Base-by-base conservation (phyloP, 2,113 vertebrate genomes). In the Poeciliopsis retropinna region DNA sequence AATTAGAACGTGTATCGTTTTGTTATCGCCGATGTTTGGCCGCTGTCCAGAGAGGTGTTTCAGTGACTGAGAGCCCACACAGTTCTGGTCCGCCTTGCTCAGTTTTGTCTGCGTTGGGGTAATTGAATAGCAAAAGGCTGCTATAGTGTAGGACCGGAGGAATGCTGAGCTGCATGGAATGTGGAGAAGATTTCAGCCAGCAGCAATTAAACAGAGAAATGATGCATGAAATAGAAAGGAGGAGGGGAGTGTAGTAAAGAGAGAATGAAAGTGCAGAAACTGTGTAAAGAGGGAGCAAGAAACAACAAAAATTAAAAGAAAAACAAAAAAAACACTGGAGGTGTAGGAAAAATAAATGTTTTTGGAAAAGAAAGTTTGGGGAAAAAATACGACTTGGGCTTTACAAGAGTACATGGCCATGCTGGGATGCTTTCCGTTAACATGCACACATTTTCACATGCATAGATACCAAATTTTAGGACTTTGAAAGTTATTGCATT, bases 141-240 rank as follows among this genome's bases (percentile, higher is more conserved):
- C 89, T 79, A 84, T 80, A 90, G 83, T 81, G 76, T 37, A 80
- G 87, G 88, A 90, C 86, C 76, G 90, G 79, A 90, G 84, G 83
- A 89, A 89, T 76, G 89, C 81, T 80, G 85, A 88, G 87, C 87
- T 79, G 78, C 81, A 64, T 87, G 86, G 83, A 83, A 85, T 85
- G 84, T 79, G 78, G 87, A 85, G 90, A 87, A 67, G 83, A 85
- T 76, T 87, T 90, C 91, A 90, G 86, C 90, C 92, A 90, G 86
- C 87, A 90, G 90, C 92, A 94, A 95, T 95, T 95, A 95, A 93
- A 94, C 92, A 84, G 86, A 88, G 90, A 93, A 94, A 94, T 92
- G 91, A 91, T 91, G 93, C 90, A 85, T 94, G 90, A 94, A 95
- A 94, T 92, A 86, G 87, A 76, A 81, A 51, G 37, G 70, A 76